These are phyloP conservation scores for Nerophis ophidion DNA, from an alignment of 2,113 vertebrate genomes.

Conservation along the genomic window DNA sequence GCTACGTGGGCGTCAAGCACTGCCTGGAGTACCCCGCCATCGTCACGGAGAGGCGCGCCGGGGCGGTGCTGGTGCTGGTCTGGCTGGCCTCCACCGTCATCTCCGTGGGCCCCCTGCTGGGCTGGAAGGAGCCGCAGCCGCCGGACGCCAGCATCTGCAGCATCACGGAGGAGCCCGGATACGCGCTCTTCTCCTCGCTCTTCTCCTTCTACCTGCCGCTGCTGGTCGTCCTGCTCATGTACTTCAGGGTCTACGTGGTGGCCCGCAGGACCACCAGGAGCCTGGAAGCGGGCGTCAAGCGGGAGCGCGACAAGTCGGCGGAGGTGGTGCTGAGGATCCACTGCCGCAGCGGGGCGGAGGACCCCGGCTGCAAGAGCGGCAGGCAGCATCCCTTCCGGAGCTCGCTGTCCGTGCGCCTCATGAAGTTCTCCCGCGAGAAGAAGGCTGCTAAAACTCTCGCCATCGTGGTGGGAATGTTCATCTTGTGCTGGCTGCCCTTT, in stretches of 20 bases:
- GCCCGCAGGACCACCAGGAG: constrained; percentile 90
- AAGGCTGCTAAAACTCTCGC: constrained; percentile 96
- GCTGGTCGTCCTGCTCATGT: constrained; percentile 92
- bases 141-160: constrained; percentile 83
- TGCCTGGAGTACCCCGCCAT: constrained; percentile 95
- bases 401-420: constrained; percentile 88
- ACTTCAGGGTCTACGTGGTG: constrained; percentile 92
- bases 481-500: constrained; percentile 97
- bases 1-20: constrained; percentile 94
- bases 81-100: constrained; percentile 91
- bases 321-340: constrained; percentile 96
- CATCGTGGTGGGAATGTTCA: constrained; percentile 96
- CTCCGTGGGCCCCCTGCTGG: constrained; percentile 91
- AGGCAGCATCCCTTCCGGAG: constrained; percentile 86
- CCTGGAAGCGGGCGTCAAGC: constrained; percentile 92
- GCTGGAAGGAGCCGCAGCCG: constrained; percentile 94
- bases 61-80: constrained; percentile 81
- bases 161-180: constrained; percentile 94
- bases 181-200: constrained; percentile 94
- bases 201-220: constrained; percentile 98
- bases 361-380: constrained; percentile 73
- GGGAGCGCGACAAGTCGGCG: constrained; percentile 85
- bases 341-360: constrained; percentile 79
- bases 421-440: constrained; percentile 98
- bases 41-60: constrained; percentile 90